Percentiles rank a stretch among this genome's conserved stretches.
phyloP scores from a whole-genome alignment of 2,888 invertebrate genomes.

The Tinea semifulvella region DNA sequence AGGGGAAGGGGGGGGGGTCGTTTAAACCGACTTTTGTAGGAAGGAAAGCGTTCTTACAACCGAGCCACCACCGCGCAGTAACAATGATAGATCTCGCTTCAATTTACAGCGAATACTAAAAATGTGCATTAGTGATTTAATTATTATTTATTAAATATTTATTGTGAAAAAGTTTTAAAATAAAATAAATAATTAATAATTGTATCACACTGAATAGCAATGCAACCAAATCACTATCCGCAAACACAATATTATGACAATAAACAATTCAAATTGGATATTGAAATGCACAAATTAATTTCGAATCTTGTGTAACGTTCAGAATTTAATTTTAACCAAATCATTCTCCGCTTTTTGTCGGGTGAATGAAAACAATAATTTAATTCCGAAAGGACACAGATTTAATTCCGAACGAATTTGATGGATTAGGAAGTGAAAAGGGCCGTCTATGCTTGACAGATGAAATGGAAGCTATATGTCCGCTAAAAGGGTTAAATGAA shows the following conservation, averaged over 20 bases:
- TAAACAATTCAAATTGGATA: background rate
- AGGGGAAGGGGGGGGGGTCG: too few relatives aligned
- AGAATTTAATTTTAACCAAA: conserved; percentile 9
- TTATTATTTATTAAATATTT: too few relatives aligned
- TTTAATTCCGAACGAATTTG: conserved; percentile 13
- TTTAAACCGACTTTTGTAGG: too few relatives aligned
- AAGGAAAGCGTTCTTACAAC: too few relatives aligned
- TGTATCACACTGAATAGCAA: too few relatives aligned
- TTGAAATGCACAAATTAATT: conserved; percentile 13
- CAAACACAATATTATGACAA: background rate
- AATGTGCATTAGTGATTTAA: too few relatives aligned
- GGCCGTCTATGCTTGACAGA: conserved; percentile 7
- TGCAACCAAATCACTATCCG: too few relatives aligned
- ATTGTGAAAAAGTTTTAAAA: too few relatives aligned
- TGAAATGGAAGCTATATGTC: background rate
- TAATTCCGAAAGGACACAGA: conserved; percentile 12
- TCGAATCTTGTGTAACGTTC: conserved; percentile 1
- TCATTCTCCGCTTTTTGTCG: conserved; percentile 13
- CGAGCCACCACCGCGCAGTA: too few relatives aligned
- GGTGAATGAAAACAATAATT: conserved; percentile 12
- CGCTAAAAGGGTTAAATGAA: background rate
- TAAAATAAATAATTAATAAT: too few relatives aligned
- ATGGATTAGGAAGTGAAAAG: conserved; percentile 13
- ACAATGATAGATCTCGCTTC: too few relatives aligned
- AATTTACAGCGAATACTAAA: too few relatives aligned